Evolutionary conservation across 2,888 invertebrate genomes (phyloP).

Genomic region (Julus scandinavius): DNA sequence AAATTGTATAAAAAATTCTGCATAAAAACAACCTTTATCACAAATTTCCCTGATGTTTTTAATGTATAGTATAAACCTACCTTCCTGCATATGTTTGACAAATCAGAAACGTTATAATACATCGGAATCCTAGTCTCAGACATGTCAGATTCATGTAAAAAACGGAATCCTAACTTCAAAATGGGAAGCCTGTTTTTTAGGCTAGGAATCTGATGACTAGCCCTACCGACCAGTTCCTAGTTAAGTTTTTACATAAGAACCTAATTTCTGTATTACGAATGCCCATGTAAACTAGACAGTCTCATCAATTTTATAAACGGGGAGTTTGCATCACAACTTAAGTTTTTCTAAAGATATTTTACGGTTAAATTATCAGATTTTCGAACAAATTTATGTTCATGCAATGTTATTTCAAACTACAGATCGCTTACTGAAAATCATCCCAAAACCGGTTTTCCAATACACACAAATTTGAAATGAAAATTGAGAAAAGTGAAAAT

Average conservation of each 20-base stretch:
- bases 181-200: not conserved
- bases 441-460: too few species aligned
- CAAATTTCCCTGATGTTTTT: not conserved
- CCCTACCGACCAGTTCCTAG: not conserved
- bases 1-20: too few species aligned
- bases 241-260: not conserved
- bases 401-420: too few species aligned
- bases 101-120: not conserved
- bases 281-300: constrained; percentile 10
- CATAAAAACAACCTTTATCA: too few species aligned
- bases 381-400: too few species aligned
- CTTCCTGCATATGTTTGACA: not conserved
- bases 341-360: too few species aligned
- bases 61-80: not conserved
- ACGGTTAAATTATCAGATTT: not conserved
- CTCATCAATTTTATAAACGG: not conserved
- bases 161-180: not conserved
- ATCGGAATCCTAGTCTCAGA: not conserved
- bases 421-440: too few species aligned
- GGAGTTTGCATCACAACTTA: not conserved
- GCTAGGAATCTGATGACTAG: not conserved
- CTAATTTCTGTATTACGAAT: not conserved
- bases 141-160: not conserved
- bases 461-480: too few species aligned
- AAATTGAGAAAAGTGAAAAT: too few species aligned